Conservation (phyloP, 2,888 invertebrate species). For the Chloroclystis v-ata region DNA sequence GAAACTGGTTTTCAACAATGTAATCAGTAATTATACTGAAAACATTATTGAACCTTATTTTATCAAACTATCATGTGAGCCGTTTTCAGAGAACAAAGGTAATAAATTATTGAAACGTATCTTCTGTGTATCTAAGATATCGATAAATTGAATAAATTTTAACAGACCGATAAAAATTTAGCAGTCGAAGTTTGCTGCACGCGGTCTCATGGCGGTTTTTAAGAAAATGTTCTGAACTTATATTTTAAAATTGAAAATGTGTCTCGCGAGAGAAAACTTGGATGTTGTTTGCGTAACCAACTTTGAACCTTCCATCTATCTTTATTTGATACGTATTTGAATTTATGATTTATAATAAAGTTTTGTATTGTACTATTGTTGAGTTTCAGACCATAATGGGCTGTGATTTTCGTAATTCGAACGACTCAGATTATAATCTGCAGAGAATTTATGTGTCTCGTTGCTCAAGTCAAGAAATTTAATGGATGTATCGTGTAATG, state of each 20-base stretch:
- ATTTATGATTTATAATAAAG: conserved; percentile 1
- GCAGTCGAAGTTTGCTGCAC: conserved; percentile 5
- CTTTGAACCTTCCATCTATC: background rate
- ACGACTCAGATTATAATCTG: background rate
- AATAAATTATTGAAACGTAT: too few species aligned
- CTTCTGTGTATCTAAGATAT: too few species aligned
- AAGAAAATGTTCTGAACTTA: conserved; percentile 19
- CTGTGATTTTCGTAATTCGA: conserved; percentile 1
- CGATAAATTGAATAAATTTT: background rate
- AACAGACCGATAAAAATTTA: conserved; percentile 7
- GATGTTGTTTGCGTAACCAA: conserved; percentile 4
- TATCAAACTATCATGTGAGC: too few species aligned
- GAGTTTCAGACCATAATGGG: background rate
- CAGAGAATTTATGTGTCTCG: conserved; percentile 1
- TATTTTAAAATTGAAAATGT: conserved; percentile 25
- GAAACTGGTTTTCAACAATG: too few species aligned
- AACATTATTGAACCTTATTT: too few species aligned
- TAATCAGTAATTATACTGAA: too few species aligned
- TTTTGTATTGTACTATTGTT: background rate
- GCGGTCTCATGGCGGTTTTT: conserved; percentile 17
- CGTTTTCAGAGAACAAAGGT: too few species aligned
- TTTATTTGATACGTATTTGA: background rate
- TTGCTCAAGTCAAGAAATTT: background rate
- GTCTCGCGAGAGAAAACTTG: conserved; percentile 17
- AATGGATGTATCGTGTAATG: background rate